Conservation (phyloP, 1,140 invertebrate species). For the Drosophila pallidifrons region DNA sequence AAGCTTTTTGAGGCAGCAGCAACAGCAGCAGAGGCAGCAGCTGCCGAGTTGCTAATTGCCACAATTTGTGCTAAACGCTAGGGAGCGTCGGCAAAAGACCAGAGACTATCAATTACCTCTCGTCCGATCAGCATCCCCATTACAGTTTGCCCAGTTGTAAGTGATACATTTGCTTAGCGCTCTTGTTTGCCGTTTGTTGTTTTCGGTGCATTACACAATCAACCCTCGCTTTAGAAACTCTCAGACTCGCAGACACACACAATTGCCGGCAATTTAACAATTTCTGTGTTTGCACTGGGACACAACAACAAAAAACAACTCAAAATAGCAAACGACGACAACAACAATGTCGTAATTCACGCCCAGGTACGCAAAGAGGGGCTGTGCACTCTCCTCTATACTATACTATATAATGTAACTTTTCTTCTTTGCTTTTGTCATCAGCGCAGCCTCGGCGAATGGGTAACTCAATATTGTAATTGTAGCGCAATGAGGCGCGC, state of each 20-base stretch:
- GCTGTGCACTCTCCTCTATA: slow-evolving; percentile 24
- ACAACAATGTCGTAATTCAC: slow-evolving; percentile 81
- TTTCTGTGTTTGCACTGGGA: slow-evolving; percentile 33
- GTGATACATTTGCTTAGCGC: slow-evolving; percentile 49
- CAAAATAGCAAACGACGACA: slow-evolving; percentile 24
- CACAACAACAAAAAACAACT: slow-evolving; percentile 32
- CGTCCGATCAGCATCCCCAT: slow-evolving; percentile 49
- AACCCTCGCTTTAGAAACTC: slow-evolving; percentile 48
- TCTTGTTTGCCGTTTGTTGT: slow-evolving; percentile 19
- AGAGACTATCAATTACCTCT: slow-evolving; percentile 72
- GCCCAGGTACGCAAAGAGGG: slow-evolving; percentile 66
- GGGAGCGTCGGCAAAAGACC: slow-evolving; percentile 27
- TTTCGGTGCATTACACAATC: slow-evolving; percentile 53
- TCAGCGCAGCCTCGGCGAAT: slow-evolving; percentile 60
- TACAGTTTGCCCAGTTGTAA: slow-evolving; percentile 36
- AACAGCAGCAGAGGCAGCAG: slow-evolving; percentile 47
- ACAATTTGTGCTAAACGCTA: slow-evolving; percentile 80
- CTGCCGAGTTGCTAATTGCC: slow-evolving; percentile 75
- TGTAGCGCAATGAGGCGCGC: slow-evolving; percentile 84
- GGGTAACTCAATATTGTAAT: slow-evolving; percentile 85
- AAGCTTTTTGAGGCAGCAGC: slow-evolving; percentile 47
- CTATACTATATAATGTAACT: slow-evolving; percentile 58
- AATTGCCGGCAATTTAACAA: slow-evolving; percentile 76
- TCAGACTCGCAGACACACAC: slow-evolving; percentile 27
- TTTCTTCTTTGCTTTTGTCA: slow-evolving; percentile 57